Base-by-base conservation (phyloP, 2,797 vertebrate species). In the Fistularia commersonii region DNA sequence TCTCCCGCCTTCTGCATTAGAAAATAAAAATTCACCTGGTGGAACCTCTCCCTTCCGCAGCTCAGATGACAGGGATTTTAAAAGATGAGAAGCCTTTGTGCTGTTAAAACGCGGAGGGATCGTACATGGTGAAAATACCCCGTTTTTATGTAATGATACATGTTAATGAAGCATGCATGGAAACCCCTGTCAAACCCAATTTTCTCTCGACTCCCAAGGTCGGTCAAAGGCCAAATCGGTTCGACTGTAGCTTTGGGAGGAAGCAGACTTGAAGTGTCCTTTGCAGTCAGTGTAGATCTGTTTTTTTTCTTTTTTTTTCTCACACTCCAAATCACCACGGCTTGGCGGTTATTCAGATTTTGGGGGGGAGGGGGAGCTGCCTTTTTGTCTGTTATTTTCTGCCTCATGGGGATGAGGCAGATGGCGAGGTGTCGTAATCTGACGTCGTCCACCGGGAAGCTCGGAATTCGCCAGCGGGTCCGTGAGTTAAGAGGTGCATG, bases 91-190 rank as follows among this genome's bases (percentile, higher is more conserved):
- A n/a, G n/a, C n/a, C n/a, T n/a, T n/a, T n/a, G n/a, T n/a, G n/a
- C n/a, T n/a, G n/a, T n/a, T n/a, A n/a, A n/a, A n/a, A n/a, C n/a
- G n/a, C n/a, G n/a, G n/a, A n/a, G n/a, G n/a, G n/a, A n/a, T n/a
- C 67, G 66, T 60, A 50, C 61, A 74, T 48, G 57, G 61, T 43
- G 57, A 68, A 71, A 69, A 48, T 58, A 12, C 60, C 56, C 40
- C 53, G 64, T 73, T 76, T n/a, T n/a, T 77, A 72, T 72, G 64
- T 76, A 79, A 80, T 68, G 76, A 83, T 71, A 76, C 74, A 50
- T 69, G 51, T 49, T 82, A 78, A 82, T 80, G 64, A 78, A 69
- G 49, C 61, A 8, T 3, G 32, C 15, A 58, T 76, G 15, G 32
- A 64, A 66, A 81, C 49, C 61, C 66, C 60, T 79, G 76, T 84